Evolutionary conservation across 2,888 invertebrate genomes (phyloP), one percentile per base, ranked within the genome.

Genomic region (Epsilonema sp.): DNA sequence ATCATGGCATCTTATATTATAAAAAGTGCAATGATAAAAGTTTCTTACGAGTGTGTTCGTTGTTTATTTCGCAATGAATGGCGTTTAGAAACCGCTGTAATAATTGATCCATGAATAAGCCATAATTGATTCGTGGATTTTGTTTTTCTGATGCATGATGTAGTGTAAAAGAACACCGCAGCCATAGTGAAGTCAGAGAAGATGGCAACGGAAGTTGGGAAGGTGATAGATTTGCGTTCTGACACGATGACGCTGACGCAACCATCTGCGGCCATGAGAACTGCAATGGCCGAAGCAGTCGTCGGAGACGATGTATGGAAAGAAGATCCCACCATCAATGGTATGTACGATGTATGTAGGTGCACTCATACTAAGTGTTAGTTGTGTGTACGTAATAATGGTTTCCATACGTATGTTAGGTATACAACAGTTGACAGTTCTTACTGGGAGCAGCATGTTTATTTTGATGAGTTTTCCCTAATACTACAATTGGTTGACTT

Each of bases 241-340:
- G 92, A 94, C 65, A 90, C 89, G 0, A 73, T 90, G 11, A 85
- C n/a, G n/a, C n/a, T n/a, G n/a, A n/a, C 85, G 2, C 76, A 38
- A 54, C 90, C 89, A 0, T 80, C 81, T 1, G 65, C 71, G 24
- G 75, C 75, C 47, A 90, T 92, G 90, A 75, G 81, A 54, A 72
- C 77, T 58, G 86, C 84, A 2, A 90, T 92, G 82, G 75, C 75
- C 37, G 74, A 76, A 48, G 87, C 87, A 0, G 75, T 75, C 37
- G 77, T 90, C 1, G 92, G 92, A 0, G 92, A 94, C 66, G 89
- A 90, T 70, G 87, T 89, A 1, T 86, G 76, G 60, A 77, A 77
- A 4, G 87, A 89, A 67, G 87, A 89, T 68, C 84, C 84, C 0
- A 90, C 90, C 0, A 80, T 86, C 5, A 77, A 75, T 54, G 69